Conservation (phyloP, 2,797 vertebrate genomes). For the Delichon dasypus region DNA sequence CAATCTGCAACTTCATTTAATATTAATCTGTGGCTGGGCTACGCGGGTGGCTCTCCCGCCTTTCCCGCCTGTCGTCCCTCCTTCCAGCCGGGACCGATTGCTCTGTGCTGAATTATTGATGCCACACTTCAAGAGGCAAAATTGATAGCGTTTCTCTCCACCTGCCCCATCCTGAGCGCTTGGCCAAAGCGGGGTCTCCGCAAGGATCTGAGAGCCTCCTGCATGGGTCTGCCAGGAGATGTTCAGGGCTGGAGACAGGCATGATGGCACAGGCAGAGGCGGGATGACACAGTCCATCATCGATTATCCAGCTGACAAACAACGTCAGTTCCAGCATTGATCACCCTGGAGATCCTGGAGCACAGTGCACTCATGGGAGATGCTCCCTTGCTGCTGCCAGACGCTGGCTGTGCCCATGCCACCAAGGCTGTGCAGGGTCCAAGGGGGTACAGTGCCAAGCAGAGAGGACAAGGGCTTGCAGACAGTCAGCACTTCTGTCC, state of each 20-base stretch:
- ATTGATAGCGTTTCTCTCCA: neutral
- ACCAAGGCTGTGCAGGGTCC: neutral
- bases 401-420: fast-evolving
- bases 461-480: neutral
- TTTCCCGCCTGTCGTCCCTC: neutral
- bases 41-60: neutral
- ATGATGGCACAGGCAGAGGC: neutral
- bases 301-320: neutral
- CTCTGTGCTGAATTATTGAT: conserved; percentile 61
- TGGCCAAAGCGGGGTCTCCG: neutral
- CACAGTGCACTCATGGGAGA: neutral
- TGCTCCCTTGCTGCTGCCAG: neutral
- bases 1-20: conserved; percentile 42
- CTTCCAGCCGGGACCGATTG: neutral
- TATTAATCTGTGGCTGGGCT: conserved; percentile 8
- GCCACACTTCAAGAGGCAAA: conserved; percentile 51
- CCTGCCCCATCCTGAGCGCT: neutral
- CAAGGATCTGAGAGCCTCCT: neutral
- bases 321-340: fast-evolving
- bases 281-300: neutral
- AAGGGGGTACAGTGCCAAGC: neutral
- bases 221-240: neutral
- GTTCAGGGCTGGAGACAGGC: neutral
- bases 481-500: neutral
- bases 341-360: neutral